Base-by-base conservation (phyloP, 2,888 invertebrate species). In the Melikaiella ostensackeni region DNA sequence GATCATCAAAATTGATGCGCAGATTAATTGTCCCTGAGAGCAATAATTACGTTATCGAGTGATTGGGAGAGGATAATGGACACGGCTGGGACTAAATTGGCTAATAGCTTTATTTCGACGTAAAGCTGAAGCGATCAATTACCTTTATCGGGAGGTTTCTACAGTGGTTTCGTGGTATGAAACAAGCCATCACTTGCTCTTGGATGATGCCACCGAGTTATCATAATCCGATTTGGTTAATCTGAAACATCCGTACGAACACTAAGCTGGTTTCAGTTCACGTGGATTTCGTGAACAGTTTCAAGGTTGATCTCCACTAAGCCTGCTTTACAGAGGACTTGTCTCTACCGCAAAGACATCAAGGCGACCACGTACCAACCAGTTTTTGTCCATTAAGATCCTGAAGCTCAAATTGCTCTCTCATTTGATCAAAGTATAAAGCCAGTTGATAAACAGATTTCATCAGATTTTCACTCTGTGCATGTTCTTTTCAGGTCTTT, bases 201-300 rank as follows among this genome's bases (percentile, higher is more conserved):
- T 81, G 77, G 79, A 64, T 81, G 78, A 78, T 81, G 62, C 78
- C 75, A 42, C 63, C 75, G 83, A 84, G 87, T 87, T 88, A 88
- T 87, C 84, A 86, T 89, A 89, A 89, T 88, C 88, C 86, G 88
- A 86, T 89, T 86, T 83, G 80, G 83, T 82, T 88, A 85, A 84
- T 86, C 86, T 84, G 81, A 82, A 84, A 84, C 85, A 86, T 84
- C 86, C 70, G 70, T 55, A 55, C 70, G 70, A 70, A 70, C 70
- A 70, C 50, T 70, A 55, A 70, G 70, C 50, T 70, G n/a, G 21
- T 55, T 55, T 70, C 50, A 50, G 70, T 70, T 70, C 70, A 55
- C 50, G 59, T 27, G 24, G 59, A 16, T 27, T 59, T 59, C 27
- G 59, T 27, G 21, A 70, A 70, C 70, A 70, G 70, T 70, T 70